phyloP scores from a whole-genome alignment of 2,888 invertebrate species.

The Drosophila colorata region DNA sequence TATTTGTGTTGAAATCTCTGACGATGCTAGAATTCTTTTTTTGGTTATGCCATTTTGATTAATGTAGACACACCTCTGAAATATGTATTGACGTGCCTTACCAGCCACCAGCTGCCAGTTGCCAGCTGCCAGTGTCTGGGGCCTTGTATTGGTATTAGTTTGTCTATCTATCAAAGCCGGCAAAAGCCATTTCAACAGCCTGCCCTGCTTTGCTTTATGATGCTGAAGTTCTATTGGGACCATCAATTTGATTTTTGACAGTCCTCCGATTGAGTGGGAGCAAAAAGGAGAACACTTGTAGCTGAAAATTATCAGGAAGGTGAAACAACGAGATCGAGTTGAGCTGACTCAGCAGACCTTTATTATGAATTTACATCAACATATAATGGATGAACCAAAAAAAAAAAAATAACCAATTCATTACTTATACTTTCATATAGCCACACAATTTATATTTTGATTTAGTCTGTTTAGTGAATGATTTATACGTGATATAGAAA shows the following conservation, averaged over 20 bases:
- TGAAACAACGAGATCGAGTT: slow-evolving; percentile 23
- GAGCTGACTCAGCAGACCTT: slow-evolving; percentile 27
- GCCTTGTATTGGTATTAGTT: slow-evolving; percentile 52
- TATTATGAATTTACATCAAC: slow-evolving; percentile 5
- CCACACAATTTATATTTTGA: not conserved
- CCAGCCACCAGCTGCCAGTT: slow-evolving; percentile 19
- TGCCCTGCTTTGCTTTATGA: slow-evolving; percentile 35
- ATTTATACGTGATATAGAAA: not conserved
- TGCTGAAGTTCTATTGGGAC: slow-evolving; percentile 54
- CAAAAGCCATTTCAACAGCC: slow-evolving; percentile 68
- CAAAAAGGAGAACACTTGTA: slow-evolving; percentile 38
- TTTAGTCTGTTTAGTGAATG: not conserved
- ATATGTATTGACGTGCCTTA: slow-evolving; percentile 59
- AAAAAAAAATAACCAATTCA: not conserved
- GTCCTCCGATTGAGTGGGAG: slow-evolving; percentile 5
- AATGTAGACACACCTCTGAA: slow-evolving; percentile 67
- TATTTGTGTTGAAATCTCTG: slow-evolving; percentile 51
- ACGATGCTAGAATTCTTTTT: slow-evolving; percentile 16
- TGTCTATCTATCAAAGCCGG: slow-evolving; percentile 68
- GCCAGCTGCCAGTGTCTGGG: slow-evolving; percentile 18
- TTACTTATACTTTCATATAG: not conserved
- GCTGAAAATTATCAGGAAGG: slow-evolving; percentile 7
- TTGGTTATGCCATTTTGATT: slow-evolving; percentile 57
- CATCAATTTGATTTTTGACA: slow-evolving; percentile 71
- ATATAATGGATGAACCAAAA: not conserved